Percentiles rank a stretch among this genome's conserved stretches.
These are phyloP conservation scores for Drosophila anomalipes DNA, from an alignment of 2,888 invertebrate genomes.

Conservation along the genomic window DNA sequence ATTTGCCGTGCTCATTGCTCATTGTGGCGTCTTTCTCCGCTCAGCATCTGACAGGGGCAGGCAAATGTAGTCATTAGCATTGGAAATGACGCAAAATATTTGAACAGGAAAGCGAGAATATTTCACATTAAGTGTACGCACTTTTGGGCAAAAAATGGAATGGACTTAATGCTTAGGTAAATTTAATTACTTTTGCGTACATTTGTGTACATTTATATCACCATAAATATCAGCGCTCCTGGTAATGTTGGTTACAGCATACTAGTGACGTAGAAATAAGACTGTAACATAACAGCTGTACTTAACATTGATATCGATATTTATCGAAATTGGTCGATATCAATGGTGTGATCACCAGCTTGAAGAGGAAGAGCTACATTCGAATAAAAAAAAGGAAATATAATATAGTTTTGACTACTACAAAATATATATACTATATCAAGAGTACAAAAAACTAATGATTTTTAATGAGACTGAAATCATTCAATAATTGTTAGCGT, in stretches of 20 bases:
- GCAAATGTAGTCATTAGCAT: constrained; percentile 71
- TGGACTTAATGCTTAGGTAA: background rate
- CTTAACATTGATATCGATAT: background rate
- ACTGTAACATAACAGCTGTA: background rate
- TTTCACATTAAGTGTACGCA: constrained; percentile 13
- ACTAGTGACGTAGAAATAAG: background rate
- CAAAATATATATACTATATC: background rate
- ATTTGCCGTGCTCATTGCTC: constrained; percentile 2
- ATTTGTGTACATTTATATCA: background rate
- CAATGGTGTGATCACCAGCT: background rate
- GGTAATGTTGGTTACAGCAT: background rate
- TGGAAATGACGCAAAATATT: constrained; percentile 68
- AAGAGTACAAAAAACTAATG: background rate
- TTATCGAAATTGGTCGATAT: background rate
- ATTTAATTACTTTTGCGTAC: constrained; percentile 1
- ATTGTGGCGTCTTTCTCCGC: background rate
- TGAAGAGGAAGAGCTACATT: background rate
- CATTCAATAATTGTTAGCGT: background rate
- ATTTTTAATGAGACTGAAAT: background rate
- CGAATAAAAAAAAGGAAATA: background rate
- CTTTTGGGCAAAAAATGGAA: background rate
- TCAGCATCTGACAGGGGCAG: constrained; percentile 21
- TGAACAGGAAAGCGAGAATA: constrained; percentile 15
- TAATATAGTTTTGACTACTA: background rate
- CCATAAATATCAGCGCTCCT: background rate